phyloP scores from a whole-genome alignment of 35 echinoderm and acorn worm species.

The Hemicentrotus pulcherrimus region DNA sequence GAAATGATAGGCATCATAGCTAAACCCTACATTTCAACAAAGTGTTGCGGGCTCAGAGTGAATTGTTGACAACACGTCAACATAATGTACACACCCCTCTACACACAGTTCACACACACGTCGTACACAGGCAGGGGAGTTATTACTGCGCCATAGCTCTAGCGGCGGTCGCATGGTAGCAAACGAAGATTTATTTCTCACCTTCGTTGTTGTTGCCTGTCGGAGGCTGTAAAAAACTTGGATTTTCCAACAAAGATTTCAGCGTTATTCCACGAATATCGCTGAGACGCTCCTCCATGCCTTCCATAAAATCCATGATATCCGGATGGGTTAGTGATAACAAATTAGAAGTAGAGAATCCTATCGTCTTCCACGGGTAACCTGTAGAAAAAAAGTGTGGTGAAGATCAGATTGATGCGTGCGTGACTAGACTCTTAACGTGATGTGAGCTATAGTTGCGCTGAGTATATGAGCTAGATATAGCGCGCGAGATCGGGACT shows the following conservation, averaged over 20 bases:
- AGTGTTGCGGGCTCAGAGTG: background rate
- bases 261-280: constrained; percentile 82
- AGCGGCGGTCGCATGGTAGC: background rate
- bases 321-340: background rate
- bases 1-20: too few relatives aligned
- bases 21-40: background rate
- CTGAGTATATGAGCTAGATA: too few relatives aligned
- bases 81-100: background rate
- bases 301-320: constrained; percentile 42
- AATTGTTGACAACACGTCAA: background rate
- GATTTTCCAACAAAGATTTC: constrained; percentile 84
- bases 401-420: too few relatives aligned
- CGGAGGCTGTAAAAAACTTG: constrained; percentile 55
- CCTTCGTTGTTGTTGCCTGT: constrained; percentile 40
- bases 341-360: background rate
- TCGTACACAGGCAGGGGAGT: background rate
- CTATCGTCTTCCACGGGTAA: too few relatives aligned
- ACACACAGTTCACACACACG: background rate
- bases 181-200: background rate
- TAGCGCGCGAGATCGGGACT: too few relatives aligned
- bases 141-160: background rate
- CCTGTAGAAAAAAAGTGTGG: too few relatives aligned
- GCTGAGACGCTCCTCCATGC: constrained; percentile 58
- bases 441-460: too few relatives aligned
- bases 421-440: too few relatives aligned